These are phyloP conservation scores for Ormyrus labotus DNA, from an alignment of 2,888 invertebrate genomes.

Conservation along the genomic window DNA sequence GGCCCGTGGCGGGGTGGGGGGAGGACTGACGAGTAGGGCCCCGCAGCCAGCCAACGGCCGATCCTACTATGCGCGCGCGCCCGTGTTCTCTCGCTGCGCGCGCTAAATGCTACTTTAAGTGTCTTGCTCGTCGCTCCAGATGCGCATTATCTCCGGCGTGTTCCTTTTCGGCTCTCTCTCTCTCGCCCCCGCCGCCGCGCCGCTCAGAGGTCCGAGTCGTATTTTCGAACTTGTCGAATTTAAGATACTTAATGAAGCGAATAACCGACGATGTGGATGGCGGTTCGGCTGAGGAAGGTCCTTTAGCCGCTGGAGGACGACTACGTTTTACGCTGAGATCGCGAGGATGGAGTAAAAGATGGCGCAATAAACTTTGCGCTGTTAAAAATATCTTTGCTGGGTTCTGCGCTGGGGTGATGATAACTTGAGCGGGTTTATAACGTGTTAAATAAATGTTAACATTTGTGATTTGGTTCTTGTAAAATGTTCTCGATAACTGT, in stretches of 20 bases:
- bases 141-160: not conserved
- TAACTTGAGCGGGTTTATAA: too few species aligned
- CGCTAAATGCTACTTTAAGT: constrained; percentile 41
- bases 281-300: too few species aligned
- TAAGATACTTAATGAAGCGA: constrained; percentile 26
- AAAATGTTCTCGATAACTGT: too few species aligned
- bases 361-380: too few species aligned
- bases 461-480: too few species aligned
- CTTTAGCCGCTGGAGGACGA: too few species aligned
- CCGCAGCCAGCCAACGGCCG: not conserved
- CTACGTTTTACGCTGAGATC: not conserved
- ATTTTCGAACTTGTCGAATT: constrained; percentile 28
- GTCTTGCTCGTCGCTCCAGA: constrained; percentile 11
- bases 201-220: not conserved
- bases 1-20: constrained; percentile 8
- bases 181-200: not conserved
- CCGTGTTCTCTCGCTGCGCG: not conserved
- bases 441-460: too few species aligned
- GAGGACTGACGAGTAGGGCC: not conserved
- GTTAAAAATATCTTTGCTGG: too few species aligned
- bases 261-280: constrained; percentile 5
- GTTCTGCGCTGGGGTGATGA: too few species aligned
- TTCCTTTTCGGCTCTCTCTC: not conserved
- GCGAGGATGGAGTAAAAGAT: not conserved
- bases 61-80: not conserved